These are phyloP conservation scores for Ptyas mucosa DNA, from an alignment of 2,113 vertebrate species.

Conservation along the genomic window DNA sequence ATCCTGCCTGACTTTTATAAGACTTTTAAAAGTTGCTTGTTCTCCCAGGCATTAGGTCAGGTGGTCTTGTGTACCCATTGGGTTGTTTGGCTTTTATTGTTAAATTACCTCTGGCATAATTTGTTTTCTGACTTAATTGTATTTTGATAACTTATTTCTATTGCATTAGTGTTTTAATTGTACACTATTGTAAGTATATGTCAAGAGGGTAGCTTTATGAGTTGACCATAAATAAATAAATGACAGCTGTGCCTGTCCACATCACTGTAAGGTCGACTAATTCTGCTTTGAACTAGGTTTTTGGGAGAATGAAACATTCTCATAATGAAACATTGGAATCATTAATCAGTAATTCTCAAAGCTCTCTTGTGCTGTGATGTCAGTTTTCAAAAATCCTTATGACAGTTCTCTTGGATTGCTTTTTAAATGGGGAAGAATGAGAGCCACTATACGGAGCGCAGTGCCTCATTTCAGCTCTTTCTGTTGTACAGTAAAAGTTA, in stretches of 20 bases:
- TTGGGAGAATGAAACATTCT: background rate
- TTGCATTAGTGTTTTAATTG: background rate
- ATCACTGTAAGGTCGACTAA: background rate
- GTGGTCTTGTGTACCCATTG: background rate
- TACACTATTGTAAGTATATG: background rate
- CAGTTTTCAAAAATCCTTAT: background rate
- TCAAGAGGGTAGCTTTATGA: background rate
- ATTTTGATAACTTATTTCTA: background rate
- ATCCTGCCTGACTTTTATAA: background rate
- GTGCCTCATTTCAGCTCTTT: background rate
- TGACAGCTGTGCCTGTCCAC: background rate
- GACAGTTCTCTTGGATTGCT: background rate
- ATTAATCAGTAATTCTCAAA: conserved; percentile 5
- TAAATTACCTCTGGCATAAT: background rate
- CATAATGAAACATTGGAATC: background rate
- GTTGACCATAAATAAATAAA: background rate
- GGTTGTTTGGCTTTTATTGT: background rate
- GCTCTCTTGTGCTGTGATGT: background rate
- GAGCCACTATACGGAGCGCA: background rate
- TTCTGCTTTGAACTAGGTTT: background rate
- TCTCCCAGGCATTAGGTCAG: background rate
- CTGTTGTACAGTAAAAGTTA: background rate
- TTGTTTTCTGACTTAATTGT: background rate
- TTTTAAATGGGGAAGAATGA: background rate
- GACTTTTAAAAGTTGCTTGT: background rate